Evolutionary conservation across 2,888 invertebrate genomes (phyloP).

Genomic region (Vanessa cardui): DNA sequence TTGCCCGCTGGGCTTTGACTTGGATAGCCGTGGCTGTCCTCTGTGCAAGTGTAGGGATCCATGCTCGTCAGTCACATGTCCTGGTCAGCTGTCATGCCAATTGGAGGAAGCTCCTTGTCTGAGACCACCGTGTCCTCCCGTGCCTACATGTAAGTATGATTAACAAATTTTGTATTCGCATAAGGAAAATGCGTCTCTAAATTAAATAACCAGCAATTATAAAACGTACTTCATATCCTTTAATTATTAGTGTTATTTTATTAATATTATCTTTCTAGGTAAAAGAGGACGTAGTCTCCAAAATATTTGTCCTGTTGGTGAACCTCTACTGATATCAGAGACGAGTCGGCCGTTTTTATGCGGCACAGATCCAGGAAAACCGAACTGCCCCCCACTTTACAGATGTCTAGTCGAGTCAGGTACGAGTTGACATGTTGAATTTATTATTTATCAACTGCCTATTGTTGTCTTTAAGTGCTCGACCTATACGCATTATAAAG

Average conservation of each 20-base stretch:
- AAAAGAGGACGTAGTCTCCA: slow-evolving; percentile 89
- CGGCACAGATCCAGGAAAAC: slow-evolving; percentile 91
- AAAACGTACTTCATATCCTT: too few species aligned
- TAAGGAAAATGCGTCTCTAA: too few species aligned
- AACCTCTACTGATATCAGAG: slow-evolving; percentile 87
- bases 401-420: slow-evolving; percentile 90
- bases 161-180: background rate
- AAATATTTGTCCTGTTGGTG: slow-evolving; percentile 90
- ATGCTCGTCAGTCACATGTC: slow-evolving; percentile 89
- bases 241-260: background rate
- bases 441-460: slow-evolving; percentile 35
- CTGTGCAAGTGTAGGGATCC: slow-evolving; percentile 92
- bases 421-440: slow-evolving; percentile 48
- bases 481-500: slow-evolving; percentile 16
- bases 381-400: slow-evolving; percentile 91
- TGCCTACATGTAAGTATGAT: slow-evolving; percentile 87
- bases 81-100: slow-evolving; percentile 89
- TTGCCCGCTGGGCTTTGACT: slow-evolving; percentile 91
- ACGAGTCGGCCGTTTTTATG: slow-evolving; percentile 91
- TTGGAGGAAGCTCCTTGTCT: slow-evolving; percentile 90
- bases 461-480: slow-evolving; percentile 36
- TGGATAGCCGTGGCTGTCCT: slow-evolving; percentile 87
- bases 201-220: too few species aligned
- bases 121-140: slow-evolving; percentile 91
- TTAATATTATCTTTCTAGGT: slow-evolving; percentile 68